Evolutionary conservation across 2,797 vertebrate species (phyloP).

Genomic region (Mormyrops attenuatus): DNA sequence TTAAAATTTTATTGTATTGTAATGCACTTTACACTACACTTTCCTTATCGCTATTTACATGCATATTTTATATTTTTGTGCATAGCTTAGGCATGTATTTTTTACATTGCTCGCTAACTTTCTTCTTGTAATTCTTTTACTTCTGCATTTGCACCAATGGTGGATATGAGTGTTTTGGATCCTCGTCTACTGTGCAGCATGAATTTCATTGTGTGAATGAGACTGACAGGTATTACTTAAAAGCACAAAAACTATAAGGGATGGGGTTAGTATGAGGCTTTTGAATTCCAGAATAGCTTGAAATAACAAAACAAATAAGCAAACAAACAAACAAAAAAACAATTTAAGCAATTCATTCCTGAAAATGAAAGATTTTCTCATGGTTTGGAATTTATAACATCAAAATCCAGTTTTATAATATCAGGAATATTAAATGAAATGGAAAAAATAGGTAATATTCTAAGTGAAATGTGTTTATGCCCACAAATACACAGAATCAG

Average conservation of each 20-base stretch:
- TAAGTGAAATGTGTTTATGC: background rate
- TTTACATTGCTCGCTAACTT: background rate
- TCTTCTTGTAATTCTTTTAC: background rate
- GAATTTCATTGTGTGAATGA: background rate
- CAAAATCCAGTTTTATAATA: background rate
- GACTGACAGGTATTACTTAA: background rate
- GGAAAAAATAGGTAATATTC: background rate
- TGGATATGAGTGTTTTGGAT: background rate
- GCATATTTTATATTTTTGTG: background rate
- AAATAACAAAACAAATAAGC: background rate
- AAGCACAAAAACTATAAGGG: background rate
- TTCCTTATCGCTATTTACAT: background rate
- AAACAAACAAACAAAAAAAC: background rate
- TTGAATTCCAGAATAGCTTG: background rate
- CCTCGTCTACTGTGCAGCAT: background rate
- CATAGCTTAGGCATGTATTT: background rate
- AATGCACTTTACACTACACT: background rate
- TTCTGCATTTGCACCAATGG: background rate
- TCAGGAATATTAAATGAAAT: background rate
- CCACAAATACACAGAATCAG: background rate
- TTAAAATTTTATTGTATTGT: background rate
- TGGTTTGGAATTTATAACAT: background rate
- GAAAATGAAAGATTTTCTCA: background rate
- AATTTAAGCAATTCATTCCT: background rate
- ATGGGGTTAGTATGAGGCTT: background rate